phyloP scores from a whole-genome alignment of 1,140 invertebrate species.

The Macrocentrus cingulum region DNA sequence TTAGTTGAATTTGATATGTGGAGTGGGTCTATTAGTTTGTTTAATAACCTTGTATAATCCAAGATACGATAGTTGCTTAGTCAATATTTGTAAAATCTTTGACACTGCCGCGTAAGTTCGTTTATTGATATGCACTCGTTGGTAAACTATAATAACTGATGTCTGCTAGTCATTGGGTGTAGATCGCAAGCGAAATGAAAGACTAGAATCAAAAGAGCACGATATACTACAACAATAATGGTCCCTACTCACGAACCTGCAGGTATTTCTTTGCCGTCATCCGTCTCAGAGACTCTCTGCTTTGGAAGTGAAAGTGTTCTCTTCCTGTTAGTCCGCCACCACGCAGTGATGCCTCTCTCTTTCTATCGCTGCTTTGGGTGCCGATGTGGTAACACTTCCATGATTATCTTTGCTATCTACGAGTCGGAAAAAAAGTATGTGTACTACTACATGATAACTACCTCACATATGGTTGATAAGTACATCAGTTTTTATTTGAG shows the following conservation, averaged over 20 bases:
- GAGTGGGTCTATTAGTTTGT: no score
- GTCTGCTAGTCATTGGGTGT: no score
- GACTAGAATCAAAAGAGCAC: constrained; percentile 3
- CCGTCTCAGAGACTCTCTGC: constrained; percentile 43
- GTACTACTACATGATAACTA: neutral
- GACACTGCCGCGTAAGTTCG: no score
- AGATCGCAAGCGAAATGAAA: neutral
- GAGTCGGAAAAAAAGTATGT: constrained; percentile 4
- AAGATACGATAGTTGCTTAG: no score
- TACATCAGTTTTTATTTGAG: no score
- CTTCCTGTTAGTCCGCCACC: constrained; percentile 44
- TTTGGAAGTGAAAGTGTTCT: constrained; percentile 58
- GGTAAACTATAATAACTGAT: no score
- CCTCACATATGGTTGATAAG: neutral
- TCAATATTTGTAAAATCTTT: no score
- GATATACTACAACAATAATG: constrained; percentile 8
- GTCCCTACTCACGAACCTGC: neutral
- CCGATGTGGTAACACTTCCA: constrained; percentile 23
- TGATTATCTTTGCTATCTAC: constrained; percentile 8
- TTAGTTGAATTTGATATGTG: no score
- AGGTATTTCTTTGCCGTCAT: constrained; percentile 38
- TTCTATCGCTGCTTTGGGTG: constrained; percentile 21
- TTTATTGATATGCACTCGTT: no score
- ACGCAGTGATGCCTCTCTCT: constrained; percentile 37
- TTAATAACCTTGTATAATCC: no score